Base-by-base conservation (phyloP, 2,888 invertebrate species). In the Acleris holmiana region DNA sequence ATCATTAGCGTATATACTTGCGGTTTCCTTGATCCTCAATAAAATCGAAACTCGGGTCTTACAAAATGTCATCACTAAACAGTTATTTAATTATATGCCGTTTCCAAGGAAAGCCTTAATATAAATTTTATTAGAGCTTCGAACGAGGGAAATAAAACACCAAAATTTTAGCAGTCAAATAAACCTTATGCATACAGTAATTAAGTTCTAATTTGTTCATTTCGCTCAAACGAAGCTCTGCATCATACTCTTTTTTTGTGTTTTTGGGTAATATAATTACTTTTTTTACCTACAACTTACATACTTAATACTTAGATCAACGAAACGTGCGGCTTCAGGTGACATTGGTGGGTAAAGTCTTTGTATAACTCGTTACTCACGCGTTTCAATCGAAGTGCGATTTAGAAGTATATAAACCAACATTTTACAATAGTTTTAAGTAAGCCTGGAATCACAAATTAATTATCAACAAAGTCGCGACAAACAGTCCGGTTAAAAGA, bases 321-420 rank as follows among this genome's bases (percentile, higher is more conserved):
- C 80, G 83, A 87, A 84, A 89, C 90, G 89, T 88, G 91, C 90
- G 89, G 88, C 86, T 85, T 87, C 84, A 80, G 88, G 83, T 89
- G 89, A 87, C 83, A 86, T 91, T 90, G 91, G 91, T 91, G 91
- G 91, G 91, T 84, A 88, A 82, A 83, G 82, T 89, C 84, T 89
- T 86, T 86, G 85, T 86, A 84, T 86, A 78, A 71, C 76, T 73
- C 76, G 80, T 75, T 79, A 81, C 79, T 88, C 88, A 88, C 89
- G 84, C 82, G 82, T 78, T 78, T 75, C 68, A 66, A 68, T 73
- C 68, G 66, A 70, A 80, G 78, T 82, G 80, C 76, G 72, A 71
- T 74, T 74, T 62, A 76, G 75, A 76, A 79, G 77, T 80, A 75
- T 70, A 73, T 71, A 74, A 74, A 71, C 65, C 59, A 69, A 68